phyloP scores from a whole-genome alignment of 2,113 vertebrate genomes.

The Macroglossus sobrinus region DNA sequence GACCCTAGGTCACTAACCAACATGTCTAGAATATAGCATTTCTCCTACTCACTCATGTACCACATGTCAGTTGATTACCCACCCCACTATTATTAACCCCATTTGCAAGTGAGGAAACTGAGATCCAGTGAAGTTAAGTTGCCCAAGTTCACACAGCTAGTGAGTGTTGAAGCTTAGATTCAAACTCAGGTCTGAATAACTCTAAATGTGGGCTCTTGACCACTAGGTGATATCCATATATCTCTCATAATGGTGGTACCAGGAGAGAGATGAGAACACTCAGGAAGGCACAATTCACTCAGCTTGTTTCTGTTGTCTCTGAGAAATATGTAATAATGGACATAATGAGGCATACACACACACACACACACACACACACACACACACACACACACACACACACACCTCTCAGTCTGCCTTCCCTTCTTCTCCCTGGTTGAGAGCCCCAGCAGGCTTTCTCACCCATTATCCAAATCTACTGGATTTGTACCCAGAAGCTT shows the following conservation, averaged over 20 bases:
- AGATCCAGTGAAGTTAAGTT: not conserved
- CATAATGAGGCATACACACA: not conserved
- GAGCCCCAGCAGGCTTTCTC: not conserved
- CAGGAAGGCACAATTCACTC: not conserved
- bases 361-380: too few relatives aligned
- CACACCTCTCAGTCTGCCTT: not conserved
- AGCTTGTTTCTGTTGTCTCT: not conserved
- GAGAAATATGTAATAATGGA: not conserved
- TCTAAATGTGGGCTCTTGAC: not conserved
- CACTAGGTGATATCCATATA: rapidly evolving
- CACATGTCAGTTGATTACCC: rapidly evolving
- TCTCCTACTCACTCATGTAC: not conserved
- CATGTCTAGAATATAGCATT: not conserved
- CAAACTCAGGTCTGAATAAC: not conserved
- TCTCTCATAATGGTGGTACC: not conserved
- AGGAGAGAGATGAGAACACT: not conserved
- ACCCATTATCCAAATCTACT: slow-evolving; percentile 8
- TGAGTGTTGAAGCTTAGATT: not conserved
- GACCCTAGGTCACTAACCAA: not conserved
- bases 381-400: not conserved
- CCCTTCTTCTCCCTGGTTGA: not conserved
- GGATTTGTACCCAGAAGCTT: slow-evolving; percentile 44
- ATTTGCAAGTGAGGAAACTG: not conserved
- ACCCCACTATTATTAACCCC: too few relatives aligned
- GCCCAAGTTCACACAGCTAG: not conserved